These are phyloP conservation scores for Hippocampus comes DNA, from an alignment of 2,113 vertebrate genomes.

Conservation along the genomic window DNA sequence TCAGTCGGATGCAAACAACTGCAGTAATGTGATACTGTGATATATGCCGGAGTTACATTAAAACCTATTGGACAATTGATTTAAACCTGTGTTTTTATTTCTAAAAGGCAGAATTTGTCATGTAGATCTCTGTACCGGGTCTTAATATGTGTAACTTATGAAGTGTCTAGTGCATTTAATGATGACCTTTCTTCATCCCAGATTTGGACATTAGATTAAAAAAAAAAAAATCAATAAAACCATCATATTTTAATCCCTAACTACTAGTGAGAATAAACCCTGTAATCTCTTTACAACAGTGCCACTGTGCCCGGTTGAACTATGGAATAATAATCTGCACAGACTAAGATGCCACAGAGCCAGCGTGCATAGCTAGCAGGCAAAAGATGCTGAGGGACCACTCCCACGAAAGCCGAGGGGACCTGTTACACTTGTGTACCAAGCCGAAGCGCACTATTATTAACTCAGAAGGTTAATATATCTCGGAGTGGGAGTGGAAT, in stretches of 20 bases:
- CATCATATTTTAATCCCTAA: slow-evolving; percentile 34
- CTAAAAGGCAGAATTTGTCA: no score
- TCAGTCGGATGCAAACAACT: no score
- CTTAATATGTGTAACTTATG: no score
- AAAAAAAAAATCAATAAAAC: slow-evolving; percentile 16
- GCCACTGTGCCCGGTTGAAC: slow-evolving; percentile 44
- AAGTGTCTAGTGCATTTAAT: neutral
- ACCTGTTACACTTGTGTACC: slow-evolving; percentile 21
- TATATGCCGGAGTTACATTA: no score
- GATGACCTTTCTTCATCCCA: slow-evolving; percentile 3
- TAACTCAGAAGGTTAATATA: neutral
- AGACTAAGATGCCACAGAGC: slow-evolving; percentile 44
- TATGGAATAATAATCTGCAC: slow-evolving; percentile 56
- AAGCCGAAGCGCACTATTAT: slow-evolving; percentile 1
- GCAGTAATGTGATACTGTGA: no score
- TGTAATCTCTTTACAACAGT: slow-evolving; percentile 59
- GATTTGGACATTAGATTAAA: slow-evolving; percentile 27
- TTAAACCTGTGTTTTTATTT: no score
- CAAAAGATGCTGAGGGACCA: slow-evolving; percentile 27
- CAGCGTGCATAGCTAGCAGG: slow-evolving; percentile 24
- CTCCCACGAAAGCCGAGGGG: slow-evolving; percentile 26
- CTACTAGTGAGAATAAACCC: slow-evolving; percentile 44
- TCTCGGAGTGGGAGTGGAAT: neutral
- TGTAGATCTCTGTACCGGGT: no score
- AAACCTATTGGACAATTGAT: no score